Base-by-base conservation (phyloP, 2,888 invertebrate genomes). In the Erebia ligea region DNA sequence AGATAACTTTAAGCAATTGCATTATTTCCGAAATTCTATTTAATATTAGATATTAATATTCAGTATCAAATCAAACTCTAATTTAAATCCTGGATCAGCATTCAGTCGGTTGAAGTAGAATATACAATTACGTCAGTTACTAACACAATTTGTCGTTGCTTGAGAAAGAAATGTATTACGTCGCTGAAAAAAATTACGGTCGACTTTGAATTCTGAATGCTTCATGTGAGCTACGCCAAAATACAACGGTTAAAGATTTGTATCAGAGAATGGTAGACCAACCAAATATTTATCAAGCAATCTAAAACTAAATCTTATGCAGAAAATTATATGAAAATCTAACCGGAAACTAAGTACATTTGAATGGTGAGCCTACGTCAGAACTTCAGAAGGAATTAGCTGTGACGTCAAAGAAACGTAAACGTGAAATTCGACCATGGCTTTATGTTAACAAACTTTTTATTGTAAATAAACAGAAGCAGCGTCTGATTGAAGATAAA, bases 371-470 rank as follows among this genome's bases (percentile, higher is more conserved):
- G 9, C 11, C 11, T 13, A 61, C 45, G 61, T 61, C 42, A 61
- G 17, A 42, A 61, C 59, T 42, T 42, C 42, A 61, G 17, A 42
- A 42, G 17, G 61, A 42, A 42, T 58, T n/a, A 19, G 61, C 17
- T 61, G 42, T 61, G 61, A 61, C 61, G 61, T 61, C 61, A 19
- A 42, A 19, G 19, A 61, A 42, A 61, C 61, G 45, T 19, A 42
- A 11, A 19, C 42, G 61, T 11, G 6, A 61, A 61, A 61, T 19
- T 61, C 61, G 61, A 45, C 61, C 61, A 45, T 61, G 61, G 45
- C 61, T 59, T 59, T 59, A 34, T 61, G 61, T 45, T 61, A 61
- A 59, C 59, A 59, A 61, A 61, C 61, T 61, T 61, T 61, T 61
- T 61, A 42, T 9, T 61, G 19, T 61, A 59, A 40, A 42, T 34